A percentile compares a stretch with the other conserved stretches of the same genome.
phyloP scores from a whole-genome alignment of 2,888 invertebrate genomes.

The Gandaritis pyraliata region DNA sequence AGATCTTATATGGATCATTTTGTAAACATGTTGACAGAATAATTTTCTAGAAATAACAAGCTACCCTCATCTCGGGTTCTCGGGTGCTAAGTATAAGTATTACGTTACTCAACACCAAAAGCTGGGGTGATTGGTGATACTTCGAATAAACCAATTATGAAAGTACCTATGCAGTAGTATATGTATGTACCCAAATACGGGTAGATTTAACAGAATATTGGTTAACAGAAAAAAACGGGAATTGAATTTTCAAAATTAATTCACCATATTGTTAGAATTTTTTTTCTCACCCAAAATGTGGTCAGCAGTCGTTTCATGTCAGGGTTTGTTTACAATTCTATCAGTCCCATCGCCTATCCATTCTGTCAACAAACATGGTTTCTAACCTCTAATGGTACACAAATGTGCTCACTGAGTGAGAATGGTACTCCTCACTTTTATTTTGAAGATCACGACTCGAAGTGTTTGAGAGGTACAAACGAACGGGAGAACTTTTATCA shows the following conservation, averaged over 20 bases:
- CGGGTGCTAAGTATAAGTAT: conserved; percentile 39
- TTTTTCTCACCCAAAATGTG: conserved; percentile 27
- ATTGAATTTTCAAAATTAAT: too few relatives aligned
- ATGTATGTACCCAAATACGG: too few relatives aligned
- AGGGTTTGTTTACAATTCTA: conserved; percentile 60
- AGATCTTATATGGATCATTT: not conserved
- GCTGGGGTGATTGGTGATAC: conserved; percentile 42
- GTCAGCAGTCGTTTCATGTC: conserved; percentile 57
- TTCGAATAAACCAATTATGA: conserved; percentile 52
- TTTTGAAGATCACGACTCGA: conserved; percentile 21
- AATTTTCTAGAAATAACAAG: conserved; percentile 21
- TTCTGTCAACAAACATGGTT: conserved; percentile 64
- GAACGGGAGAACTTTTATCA: conserved; percentile 16
- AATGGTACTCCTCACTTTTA: conserved; percentile 32
- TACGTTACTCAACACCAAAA: conserved; percentile 40
- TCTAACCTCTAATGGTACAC: conserved; percentile 34
- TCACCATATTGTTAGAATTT: too few relatives aligned
- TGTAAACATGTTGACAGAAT: conserved; percentile 18
- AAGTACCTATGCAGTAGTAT: conserved; percentile 2
- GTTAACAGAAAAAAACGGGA: too few relatives aligned
- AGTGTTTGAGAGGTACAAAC: conserved; percentile 9
- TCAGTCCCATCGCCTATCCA: conserved; percentile 57
- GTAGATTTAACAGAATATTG: too few relatives aligned
- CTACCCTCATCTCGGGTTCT: conserved; percentile 20
- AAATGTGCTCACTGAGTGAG: conserved; percentile 37